A percentile compares a stretch with the other conserved stretches of the same genome.
phyloP scores from a whole-genome alignment of 2,113 vertebrate species.

The Carlito syrichta region DNA sequence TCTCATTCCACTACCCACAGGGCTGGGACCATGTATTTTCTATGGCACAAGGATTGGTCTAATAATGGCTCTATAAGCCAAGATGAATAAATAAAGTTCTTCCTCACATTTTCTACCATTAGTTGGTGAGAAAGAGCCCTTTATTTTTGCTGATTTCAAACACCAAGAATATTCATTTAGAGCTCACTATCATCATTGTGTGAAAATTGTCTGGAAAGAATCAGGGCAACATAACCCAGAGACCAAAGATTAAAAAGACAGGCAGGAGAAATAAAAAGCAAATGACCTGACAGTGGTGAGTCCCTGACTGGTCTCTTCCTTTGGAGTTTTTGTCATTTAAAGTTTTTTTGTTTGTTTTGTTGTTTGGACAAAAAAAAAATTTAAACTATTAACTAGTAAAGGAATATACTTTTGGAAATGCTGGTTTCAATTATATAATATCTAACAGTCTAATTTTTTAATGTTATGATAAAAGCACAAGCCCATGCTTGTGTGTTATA shows the following conservation, averaged over 20 bases:
- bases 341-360: too few relatives aligned
- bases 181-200: not conserved
- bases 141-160: not conserved
- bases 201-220: not conserved
- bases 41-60: not conserved
- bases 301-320: not conserved
- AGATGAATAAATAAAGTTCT: not conserved
- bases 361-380: not conserved
- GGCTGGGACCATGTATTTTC: not conserved
- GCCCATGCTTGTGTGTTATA: not conserved
- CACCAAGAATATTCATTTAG: not conserved
- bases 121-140: not conserved
- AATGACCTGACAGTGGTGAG: not conserved
- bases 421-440: constrained; percentile 6
- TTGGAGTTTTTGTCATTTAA: not conserved
- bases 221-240: not conserved
- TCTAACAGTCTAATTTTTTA: not conserved
- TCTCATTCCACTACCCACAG: not conserved
- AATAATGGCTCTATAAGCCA: not conserved
- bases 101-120: not conserved
- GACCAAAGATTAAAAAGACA: not conserved
- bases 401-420: not conserved
- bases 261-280: not conserved
- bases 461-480: not conserved
- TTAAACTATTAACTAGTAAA: not conserved